Evolutionary conservation across 2,888 invertebrate genomes (phyloP).

Genomic region (Pristionchus entomophagus): DNA sequence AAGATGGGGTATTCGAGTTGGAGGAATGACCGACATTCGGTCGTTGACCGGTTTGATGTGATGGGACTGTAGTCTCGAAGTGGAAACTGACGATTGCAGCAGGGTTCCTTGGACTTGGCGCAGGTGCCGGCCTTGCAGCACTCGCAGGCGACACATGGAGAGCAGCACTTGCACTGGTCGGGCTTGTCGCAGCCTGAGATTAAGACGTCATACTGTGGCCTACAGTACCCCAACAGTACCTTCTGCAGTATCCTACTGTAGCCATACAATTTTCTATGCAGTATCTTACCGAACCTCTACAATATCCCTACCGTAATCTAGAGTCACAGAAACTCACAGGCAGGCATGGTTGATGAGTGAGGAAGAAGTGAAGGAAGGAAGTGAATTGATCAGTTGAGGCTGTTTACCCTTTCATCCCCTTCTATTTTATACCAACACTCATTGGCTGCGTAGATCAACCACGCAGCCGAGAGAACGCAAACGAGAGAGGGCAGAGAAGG

Average conservation of each 20-base stretch:
- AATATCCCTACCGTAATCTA: background rate
- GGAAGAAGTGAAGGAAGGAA: background rate
- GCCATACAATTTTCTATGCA: too few relatives aligned
- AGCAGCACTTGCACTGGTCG: background rate
- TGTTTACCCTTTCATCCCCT: background rate
- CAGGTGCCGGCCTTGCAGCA: constrained; percentile 2
- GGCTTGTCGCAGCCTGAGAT: constrained; percentile 6
- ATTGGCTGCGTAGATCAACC: background rate
- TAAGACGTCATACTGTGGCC: background rate
- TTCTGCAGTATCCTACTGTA: background rate
- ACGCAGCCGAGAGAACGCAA: background rate
- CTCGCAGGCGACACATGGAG: background rate
- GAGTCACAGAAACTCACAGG: constrained; percentile 16
- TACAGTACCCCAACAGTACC: background rate
- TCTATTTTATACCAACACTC: background rate
- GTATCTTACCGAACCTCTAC: background rate
- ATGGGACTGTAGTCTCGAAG: too few relatives aligned
- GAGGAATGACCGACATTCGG: too few relatives aligned
- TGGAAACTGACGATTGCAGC: background rate
- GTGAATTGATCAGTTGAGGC: background rate
- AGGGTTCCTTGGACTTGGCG: background rate
- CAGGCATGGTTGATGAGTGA: background rate
- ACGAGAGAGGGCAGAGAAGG: background rate
- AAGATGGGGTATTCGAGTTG: too few relatives aligned
- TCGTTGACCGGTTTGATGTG: too few relatives aligned